phyloP scores from a whole-genome alignment of 1,140 invertebrate genomes.

The Heliconius himera region DNA sequence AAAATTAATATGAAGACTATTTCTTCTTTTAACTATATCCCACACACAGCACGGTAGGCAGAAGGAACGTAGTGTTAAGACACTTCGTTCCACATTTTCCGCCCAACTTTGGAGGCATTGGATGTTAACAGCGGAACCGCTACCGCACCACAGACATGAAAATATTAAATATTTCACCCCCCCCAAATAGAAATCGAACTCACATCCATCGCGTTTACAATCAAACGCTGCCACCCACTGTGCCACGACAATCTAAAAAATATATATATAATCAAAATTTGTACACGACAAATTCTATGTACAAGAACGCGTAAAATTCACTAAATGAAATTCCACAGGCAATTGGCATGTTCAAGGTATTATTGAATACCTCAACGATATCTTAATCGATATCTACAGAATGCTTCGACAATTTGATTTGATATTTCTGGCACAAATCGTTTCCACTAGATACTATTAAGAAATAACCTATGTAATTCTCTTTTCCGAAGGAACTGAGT shows the following conservation, averaged over 20 bases:
- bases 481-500: no score
- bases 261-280: not conserved
- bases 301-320: not conserved
- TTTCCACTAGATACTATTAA: not conserved
- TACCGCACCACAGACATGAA: no score
- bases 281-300: not conserved
- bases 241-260: not conserved
- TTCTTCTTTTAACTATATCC: no score
- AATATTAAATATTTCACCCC: no score
- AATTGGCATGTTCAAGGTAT: slow-evolving; percentile 10
- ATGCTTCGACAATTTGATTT: slow-evolving; percentile 1
- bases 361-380: slow-evolving; percentile 9
- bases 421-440: slow-evolving; percentile 1
- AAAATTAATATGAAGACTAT: not conserved
- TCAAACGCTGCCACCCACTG: no score
- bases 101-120: no score
- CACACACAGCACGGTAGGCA: no score
- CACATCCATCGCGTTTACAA: no score
- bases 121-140: no score
- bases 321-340: not conserved
- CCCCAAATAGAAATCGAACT: no score
- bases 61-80: no score
- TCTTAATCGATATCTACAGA: slow-evolving; percentile 3
- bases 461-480: not conserved
- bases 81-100: no score